Evolutionary conservation across 1,140 invertebrate genomes (phyloP), one percentile per base, ranked within the genome.

Genomic region (Psix sp.): DNA sequence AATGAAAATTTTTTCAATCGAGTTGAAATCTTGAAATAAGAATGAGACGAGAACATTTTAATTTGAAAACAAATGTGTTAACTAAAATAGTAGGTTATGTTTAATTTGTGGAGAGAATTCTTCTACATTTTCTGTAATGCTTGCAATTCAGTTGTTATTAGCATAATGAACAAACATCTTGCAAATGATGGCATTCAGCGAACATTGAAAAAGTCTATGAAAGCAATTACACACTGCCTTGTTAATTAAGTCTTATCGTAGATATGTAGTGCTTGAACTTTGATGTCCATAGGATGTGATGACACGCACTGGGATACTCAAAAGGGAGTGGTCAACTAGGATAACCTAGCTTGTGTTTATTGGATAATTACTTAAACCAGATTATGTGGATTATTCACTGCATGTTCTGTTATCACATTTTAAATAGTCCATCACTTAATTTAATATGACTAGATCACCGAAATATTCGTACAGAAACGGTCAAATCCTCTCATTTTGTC

Each of bases 341-440:
- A 62, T 73, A 78, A 77, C 68, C 76, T 78, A 77, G 71, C 59
- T 60, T 60, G 54, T 78, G 81, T 74, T 82, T 75, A 81, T 78
- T 78, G 77, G 74, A 84, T 84, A 84, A 84, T 84, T 84, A 84
- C 82, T 82, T 82, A 80, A 72, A 75, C 80, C 70, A 57, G 67
- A 81, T 81, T 78, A 83, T 79, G 76, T 67, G 68, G 56, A 72
- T 51, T 76, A 77, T 77, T 80, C 77, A 79, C 77, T 77, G 79
- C 78, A 72, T 49, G 39, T 80, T 75, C 76, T 71, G 72, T 74
- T 77, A 80, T 78, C 73, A 43, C 68, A 71, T 48, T 59, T 59
- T 56, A 52, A 51, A 59, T 24, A 62, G 17, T 49, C 13, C 36
- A 26, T 38, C 24, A 36, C 29, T 9, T 13, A 51, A 36, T n/a